Evolutionary conservation across 2,113 vertebrate genomes (phyloP).

Genomic region (Bostrychus sinensis): DNA sequence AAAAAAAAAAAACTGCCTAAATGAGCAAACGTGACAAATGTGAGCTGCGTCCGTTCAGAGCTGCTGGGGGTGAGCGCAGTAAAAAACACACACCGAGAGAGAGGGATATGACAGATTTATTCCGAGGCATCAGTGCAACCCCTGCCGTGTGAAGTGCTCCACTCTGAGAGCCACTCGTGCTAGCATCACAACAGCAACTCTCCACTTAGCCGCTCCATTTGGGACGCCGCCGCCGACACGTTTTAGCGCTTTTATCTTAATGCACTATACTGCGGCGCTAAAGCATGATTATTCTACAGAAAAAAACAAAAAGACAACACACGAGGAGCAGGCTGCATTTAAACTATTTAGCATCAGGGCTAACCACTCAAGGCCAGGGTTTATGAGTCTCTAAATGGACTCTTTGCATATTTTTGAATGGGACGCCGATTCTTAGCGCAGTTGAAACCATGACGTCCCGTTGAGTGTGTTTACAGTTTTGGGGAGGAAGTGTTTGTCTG

Average conservation of each 20-base stretch:
- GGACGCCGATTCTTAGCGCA: constrained; percentile 47
- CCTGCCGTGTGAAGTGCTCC: constrained; percentile 69
- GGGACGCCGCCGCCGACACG: constrained; percentile 69
- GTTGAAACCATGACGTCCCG: constrained; percentile 41
- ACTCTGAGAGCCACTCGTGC: constrained; percentile 66
- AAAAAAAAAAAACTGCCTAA: constrained; percentile 34
- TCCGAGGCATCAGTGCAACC: constrained; percentile 52
- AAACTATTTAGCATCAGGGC: constrained; percentile 56
- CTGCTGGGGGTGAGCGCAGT: background rate
- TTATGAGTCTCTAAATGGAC: constrained; percentile 49
- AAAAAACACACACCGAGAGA: constrained; percentile 4
- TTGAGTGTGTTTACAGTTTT: constrained; percentile 62
- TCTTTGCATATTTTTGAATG: constrained; percentile 60
- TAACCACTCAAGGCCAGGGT: constrained; percentile 44
- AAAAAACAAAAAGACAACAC: constrained; percentile 18
- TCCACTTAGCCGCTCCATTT: constrained; percentile 73
- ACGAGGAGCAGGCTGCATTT: constrained; percentile 81
- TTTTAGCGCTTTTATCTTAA: constrained; percentile 82
- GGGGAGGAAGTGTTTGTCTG: constrained; percentile 36
- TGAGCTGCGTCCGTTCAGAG: constrained; percentile 31
- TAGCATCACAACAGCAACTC: constrained; percentile 68
- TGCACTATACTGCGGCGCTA: constrained; percentile 82
- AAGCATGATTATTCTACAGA: constrained; percentile 83
- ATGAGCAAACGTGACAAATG: constrained; percentile 59
- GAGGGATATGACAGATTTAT: constrained; percentile 56